Base-by-base conservation (phyloP, 2,113 vertebrate genomes). In the Xiphophorus maculatus region DNA sequence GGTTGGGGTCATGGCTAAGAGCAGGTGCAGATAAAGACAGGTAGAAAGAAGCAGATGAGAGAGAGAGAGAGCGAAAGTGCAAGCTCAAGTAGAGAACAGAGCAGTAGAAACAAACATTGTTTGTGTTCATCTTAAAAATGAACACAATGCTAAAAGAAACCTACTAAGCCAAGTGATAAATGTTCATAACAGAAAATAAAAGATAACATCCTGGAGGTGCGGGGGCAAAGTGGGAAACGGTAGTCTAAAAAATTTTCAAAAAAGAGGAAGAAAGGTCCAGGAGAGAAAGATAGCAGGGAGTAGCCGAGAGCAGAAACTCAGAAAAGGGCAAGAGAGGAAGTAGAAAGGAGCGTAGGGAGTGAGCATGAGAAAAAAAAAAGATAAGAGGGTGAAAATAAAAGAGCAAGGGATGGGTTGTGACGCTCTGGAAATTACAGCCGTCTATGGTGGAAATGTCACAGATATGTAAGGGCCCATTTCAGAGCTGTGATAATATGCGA, bases 391-490 rank as follows among this genome's bases (percentile, higher is more conserved):
- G 66, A 77, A 82, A 82, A 83, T 82, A 77, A 83, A 79, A 83
- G 83, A 83, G 77, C 27, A 2, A 81, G 27, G 65, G 82, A 75
- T 70, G 71, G 69, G 74, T 35, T 85, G 81, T 82, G 83, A 78
- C 44, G 10, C 73, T 84, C 30, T 87, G 84, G 83, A 91, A 89
- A 91, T 89, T 85, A 87, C 78, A 84, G 76, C 76, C 27, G 42
- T 88, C 79, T 86, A 62, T 76, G 70, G 81, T 82, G 85, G 82
- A 93, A 92, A 93, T 92, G 90, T 90, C 92, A 92, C 74, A 87
- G 88, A 84, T 85, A 84, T 88, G 76, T 40, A 82, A 90, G 73
- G 74, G 77, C 65, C 71, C 72, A 69, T 84, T 91, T 82, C 33
- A 0, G 33, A 74, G 83, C 80, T 82, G 77, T 78, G 79, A 87